phyloP scores from a whole-genome alignment of 1,140 invertebrate species.

The Agrypnia vestita region DNA sequence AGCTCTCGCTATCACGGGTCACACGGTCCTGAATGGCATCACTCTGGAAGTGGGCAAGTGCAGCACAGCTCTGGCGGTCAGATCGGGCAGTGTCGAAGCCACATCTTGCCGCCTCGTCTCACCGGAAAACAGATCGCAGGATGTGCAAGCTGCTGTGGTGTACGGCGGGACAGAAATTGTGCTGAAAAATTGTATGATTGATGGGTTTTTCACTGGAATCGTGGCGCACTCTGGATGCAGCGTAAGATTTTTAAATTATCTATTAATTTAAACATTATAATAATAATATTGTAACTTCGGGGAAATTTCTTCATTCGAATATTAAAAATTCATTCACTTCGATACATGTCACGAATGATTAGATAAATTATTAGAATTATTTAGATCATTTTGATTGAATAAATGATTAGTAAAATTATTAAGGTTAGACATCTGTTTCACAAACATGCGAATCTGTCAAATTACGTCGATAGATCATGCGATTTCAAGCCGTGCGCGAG shows the following conservation, averaged over 20 bases:
- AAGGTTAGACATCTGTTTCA: too few relatives aligned
- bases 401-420: too few relatives aligned
- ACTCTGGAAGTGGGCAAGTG: conserved; percentile 11
- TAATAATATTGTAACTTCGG: too few relatives aligned
- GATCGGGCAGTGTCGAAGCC: conserved; percentile 13
- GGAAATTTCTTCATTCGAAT: too few relatives aligned
- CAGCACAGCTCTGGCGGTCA: conserved; percentile 49
- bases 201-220: conserved; percentile 55
- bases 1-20: conserved; percentile 28
- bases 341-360: too few relatives aligned
- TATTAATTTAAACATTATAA: too few relatives aligned
- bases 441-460: too few relatives aligned
- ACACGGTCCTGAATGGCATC: background rate
- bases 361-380: too few relatives aligned
- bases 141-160: conserved; percentile 43
- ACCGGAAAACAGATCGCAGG: background rate
- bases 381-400: too few relatives aligned
- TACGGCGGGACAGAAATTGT: conserved; percentile 14
- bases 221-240: conserved; percentile 50
- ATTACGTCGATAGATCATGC: too few relatives aligned
- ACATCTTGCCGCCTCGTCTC: conserved; percentile 14
- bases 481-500: too few relatives aligned
- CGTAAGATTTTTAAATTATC: conserved; percentile 13
- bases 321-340: too few relatives aligned
- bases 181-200: conserved; percentile 37